phyloP scores from a whole-genome alignment of 2,113 vertebrate species.

The Ahaetulla prasina region DNA sequence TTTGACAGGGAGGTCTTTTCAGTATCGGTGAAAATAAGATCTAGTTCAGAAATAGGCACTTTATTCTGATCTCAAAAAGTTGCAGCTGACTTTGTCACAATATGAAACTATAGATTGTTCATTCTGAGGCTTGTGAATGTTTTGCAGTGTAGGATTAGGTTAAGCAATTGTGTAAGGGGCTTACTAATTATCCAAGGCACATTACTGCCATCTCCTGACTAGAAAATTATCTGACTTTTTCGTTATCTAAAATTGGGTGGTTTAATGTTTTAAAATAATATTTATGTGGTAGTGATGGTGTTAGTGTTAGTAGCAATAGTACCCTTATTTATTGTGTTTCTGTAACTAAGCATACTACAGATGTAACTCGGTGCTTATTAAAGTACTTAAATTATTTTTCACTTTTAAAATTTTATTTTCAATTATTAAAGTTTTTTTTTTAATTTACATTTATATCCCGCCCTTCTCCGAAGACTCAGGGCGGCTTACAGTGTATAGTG shows the following conservation, averaged over 20 bases:
- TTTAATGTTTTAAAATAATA: background rate
- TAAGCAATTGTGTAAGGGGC: background rate
- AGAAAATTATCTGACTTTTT: background rate
- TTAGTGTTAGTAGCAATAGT: background rate
- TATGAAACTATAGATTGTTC: background rate
- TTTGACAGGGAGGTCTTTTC: background rate
- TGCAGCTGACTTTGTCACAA: background rate
- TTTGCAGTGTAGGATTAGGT: background rate
- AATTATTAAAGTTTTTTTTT: too few species aligned
- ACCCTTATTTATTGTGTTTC: background rate
- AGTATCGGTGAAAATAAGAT: background rate
- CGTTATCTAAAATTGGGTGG: background rate
- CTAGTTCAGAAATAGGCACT: background rate
- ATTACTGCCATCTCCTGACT: slow-evolving; percentile 59
- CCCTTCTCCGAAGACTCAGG: too few species aligned
- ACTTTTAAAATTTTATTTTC: background rate
- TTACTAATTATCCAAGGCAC: slow-evolving; percentile 22
- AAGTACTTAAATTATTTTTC: background rate
- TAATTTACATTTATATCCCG: too few species aligned
- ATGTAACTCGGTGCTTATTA: background rate
- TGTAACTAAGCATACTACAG: background rate
- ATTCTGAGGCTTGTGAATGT: background rate
- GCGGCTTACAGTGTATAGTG: too few species aligned
- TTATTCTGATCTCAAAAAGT: background rate
- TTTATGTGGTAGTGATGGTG: background rate